Base-by-base conservation (phyloP, 2,888 invertebrate species). In the Mayetiola destructor region DNA sequence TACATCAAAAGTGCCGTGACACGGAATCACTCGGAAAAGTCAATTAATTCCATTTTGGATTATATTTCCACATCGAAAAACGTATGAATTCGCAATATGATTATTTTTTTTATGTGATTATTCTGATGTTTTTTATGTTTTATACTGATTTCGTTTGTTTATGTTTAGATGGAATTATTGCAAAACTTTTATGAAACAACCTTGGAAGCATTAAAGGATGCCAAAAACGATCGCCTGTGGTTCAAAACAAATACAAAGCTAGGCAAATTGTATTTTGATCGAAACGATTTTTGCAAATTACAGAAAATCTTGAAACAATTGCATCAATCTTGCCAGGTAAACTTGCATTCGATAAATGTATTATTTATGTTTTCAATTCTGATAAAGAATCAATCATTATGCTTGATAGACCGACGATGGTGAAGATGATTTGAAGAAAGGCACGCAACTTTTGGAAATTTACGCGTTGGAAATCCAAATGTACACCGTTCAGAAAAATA, bases 1-100 rank as follows among this genome's bases (percentile, higher is more conserved):
- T 99, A 99, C 71, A 99, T 99, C 61, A 99, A 99, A 75, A 94
- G 92, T 74, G 97, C 99, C 21, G 99, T 99, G 36, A 99, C 99
- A 6, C 80, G 99, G 67, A 99, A 99, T 72, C 97, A 99, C 70
- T 96, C 97, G 39, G 99, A 99, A 71, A 99, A 99, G 71, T 97
- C 97, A 29, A 99, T 99, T 64, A 99, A 99, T 70, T 96, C 97
- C 1, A 99, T 99, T 67, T 75, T 99, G 61, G 99, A 99, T 73
- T 97, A 99, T 70, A 97, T 99, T 66, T 99, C 97, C 18, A 97
- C 97, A 52, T 97, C 96, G 10, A 93, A 96, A 76, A 95, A 97
- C 81, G 94, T 94, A 75, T 79, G 81, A n/a, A n/a, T n/a, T n/a
- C n/a, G 77, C 59, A 59, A 57, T 53, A 16, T n/a, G 1, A 16